A percentile compares a stretch with the other conserved stretches of the same genome.
Conservation (phyloP, 2,797 vertebrate genomes). For the Threskiornis aethiopicus region DNA sequence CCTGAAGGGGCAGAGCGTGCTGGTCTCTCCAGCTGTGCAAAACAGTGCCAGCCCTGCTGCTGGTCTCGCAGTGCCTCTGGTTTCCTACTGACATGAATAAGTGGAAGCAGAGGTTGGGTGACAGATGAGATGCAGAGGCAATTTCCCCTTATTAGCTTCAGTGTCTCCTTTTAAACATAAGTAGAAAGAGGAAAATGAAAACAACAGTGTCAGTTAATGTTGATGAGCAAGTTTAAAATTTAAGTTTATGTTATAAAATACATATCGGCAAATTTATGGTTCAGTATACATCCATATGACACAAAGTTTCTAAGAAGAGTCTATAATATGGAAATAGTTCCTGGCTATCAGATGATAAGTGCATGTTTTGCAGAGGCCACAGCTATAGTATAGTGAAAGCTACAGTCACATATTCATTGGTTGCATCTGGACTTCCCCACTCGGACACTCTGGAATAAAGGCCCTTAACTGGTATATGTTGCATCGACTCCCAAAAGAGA, state of each 20-base stretch:
- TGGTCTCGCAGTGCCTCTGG: neutral
- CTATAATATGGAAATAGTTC: neutral
- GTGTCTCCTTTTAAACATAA: neutral
- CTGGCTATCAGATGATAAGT: neutral
- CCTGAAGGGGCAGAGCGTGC: neutral
- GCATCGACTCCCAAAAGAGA: neutral
- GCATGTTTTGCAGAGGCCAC: neutral
- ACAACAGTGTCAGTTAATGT: neutral
- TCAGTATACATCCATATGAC: neutral
- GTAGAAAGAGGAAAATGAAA: neutral
- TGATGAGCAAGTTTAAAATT: neutral
- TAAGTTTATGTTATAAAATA: neutral
- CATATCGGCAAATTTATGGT: neutral
- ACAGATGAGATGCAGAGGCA: rapidly evolving
- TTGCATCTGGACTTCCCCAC: neutral
- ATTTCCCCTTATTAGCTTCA: neutral
- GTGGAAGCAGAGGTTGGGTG: neutral
- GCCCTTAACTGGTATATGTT: neutral
- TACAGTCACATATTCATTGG: neutral
- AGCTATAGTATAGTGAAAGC: neutral
- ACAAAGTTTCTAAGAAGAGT: neutral
- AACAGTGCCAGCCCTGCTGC: neutral
- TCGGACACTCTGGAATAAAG: neutral
- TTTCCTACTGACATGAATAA: neutral
- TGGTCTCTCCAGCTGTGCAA: neutral